These are phyloP conservation scores for Myotis planiceps DNA, from an alignment of 2,797 vertebrate species.

Conservation along the genomic window DNA sequence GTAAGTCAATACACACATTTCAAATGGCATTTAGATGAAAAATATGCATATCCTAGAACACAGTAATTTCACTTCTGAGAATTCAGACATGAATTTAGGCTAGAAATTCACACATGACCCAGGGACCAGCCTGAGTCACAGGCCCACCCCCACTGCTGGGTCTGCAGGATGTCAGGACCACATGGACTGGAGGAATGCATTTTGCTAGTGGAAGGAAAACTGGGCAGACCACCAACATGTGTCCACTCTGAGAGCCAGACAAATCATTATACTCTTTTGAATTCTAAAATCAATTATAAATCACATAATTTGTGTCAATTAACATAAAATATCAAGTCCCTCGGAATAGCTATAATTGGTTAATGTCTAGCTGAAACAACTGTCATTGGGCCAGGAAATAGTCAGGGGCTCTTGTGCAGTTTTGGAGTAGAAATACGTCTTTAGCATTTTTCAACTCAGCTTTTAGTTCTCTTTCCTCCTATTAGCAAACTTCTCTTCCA, in stretches of 20 bases:
- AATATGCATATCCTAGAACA: neutral
- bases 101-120: neutral
- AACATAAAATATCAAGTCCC: neutral
- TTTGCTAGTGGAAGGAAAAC: neutral
- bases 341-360: neutral
- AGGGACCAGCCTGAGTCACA: neutral
- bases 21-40: neutral
- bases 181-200: neutral
- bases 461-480: neutral
- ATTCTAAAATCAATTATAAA: constrained; percentile 26
- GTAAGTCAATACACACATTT: neutral
- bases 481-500: neutral
- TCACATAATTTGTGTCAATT: neutral
- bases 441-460: neutral
- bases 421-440: neutral
- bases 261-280: neutral
- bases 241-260: neutral
- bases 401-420: neutral
- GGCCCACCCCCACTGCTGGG: too few species aligned
- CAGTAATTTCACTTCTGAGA: neutral
- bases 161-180: neutral
- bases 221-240: neutral
- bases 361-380: neutral
- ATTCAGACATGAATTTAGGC: neutral
- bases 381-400: neutral